Base-by-base conservation (phyloP, 2,113 vertebrate species). In the Lepus timidus region DNA sequence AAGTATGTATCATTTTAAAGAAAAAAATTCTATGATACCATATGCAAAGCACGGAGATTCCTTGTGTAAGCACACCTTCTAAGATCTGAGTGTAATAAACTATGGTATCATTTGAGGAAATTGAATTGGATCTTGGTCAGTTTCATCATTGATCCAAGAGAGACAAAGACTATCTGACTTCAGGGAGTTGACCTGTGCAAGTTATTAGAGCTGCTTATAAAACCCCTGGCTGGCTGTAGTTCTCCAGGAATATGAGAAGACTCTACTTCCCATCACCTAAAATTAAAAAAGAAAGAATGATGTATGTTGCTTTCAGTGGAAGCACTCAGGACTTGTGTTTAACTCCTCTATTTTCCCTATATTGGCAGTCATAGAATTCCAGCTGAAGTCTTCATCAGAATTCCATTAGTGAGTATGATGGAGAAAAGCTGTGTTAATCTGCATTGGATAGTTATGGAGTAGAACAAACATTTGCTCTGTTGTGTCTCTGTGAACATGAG, bases 1-100 rank as follows among this genome's bases (percentile, higher is more conserved):
- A 75, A 13, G n/a, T 44, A 75, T 0, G 33, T 36, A 74, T 78
- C 17, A 85, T 73, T 80, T 52, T 79, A 87, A 68, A 75, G 16
- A 90, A 84, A 83, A 87, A 90, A 83, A 75, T 94, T 92, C 29
- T 86, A 39, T 49, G 11, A 74, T 81, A 49, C 25, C 23, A 76
- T 90, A 64, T 58, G 61, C 12, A 75, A 95, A 82, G 31, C 16
- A 64, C 9, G 44, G 10, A 78, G 67, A 90, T 65, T 85, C 11
- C 31, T 94, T 65, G n/a, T 55, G 31, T 29, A 71, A 49, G 4
- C 84, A 68, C 75, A 85, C 14, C 5, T 78, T 64, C 29, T 86
- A 82, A 88, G 3, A 52, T 62, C 55, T 20, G 2, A 58, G 0
- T 55, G 31, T 76, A 62, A 62, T 64, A 64, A 70, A 33, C 44